phyloP scores from a whole-genome alignment of 2,797 vertebrate genomes.

The Cryptoblepharus egeriae region DNA sequence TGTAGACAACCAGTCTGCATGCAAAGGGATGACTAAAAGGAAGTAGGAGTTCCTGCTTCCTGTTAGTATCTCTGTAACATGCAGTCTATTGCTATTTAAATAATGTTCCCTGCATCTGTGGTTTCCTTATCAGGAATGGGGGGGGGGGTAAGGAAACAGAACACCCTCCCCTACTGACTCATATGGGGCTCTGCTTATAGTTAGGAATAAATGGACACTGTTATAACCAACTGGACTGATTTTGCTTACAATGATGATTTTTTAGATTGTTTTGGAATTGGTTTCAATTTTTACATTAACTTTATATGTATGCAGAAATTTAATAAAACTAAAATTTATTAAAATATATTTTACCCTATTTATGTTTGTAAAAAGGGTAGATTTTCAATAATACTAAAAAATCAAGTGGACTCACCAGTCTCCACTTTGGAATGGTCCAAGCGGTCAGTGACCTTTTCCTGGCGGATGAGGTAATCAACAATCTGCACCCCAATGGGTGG shows the following conservation, averaged over 20 bases:
- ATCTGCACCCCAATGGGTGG: conserved; percentile 94
- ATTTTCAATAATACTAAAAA: background rate
- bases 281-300: background rate
- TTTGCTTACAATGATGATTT: background rate
- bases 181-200: too few relatives aligned
- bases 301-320: background rate
- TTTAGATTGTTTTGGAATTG: background rate
- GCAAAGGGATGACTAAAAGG: too few relatives aligned
- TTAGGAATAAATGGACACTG: too few relatives aligned
- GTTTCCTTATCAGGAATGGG: too few relatives aligned
- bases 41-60: too few relatives aligned
- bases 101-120: too few relatives aligned
- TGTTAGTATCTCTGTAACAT: too few relatives aligned
- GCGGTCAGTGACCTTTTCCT: conserved; percentile 95
- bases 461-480: conserved; percentile 95
- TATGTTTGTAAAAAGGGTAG: background rate
- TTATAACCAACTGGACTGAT: background rate
- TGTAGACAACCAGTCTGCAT: too few relatives aligned
- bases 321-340: background rate
- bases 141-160: too few relatives aligned
- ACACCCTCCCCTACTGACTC: too few relatives aligned
- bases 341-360: background rate
- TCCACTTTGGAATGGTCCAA: conserved; percentile 97
- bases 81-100: too few relatives aligned
- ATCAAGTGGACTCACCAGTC: conserved; percentile 83